These are phyloP conservation scores for Cephalotes varians DNA, from an alignment of 2,888 invertebrate species.

Conservation along the genomic window DNA sequence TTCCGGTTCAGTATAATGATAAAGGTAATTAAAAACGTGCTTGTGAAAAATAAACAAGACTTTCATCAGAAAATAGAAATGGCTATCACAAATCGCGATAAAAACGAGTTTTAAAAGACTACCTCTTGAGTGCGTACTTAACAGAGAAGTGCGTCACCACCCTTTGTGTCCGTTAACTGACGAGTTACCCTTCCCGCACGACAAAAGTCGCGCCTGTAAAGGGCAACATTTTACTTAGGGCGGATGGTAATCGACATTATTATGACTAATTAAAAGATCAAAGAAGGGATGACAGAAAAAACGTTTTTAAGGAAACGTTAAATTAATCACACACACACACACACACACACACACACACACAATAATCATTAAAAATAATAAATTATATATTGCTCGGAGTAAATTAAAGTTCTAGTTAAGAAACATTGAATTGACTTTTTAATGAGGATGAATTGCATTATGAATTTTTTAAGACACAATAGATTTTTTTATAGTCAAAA, in stretches of 20 bases:
- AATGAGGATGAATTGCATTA: neutral
- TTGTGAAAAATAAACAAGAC: conserved; percentile 38
- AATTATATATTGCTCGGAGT: neutral
- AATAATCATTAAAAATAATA: neutral
- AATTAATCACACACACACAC: neutral
- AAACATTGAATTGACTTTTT: conserved; percentile 3
- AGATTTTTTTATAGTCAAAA: neutral
- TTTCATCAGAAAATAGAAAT: conserved; percentile 22
- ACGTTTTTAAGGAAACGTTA: neutral
- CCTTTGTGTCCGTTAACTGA: conserved; percentile 27
- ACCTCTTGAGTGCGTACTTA: conserved; percentile 25
- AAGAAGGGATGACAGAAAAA: neutral
- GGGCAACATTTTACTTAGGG: conserved; percentile 42
- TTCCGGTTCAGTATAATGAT: neutral
- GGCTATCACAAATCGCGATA: conserved; percentile 46
- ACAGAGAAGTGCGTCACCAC: conserved; percentile 37
- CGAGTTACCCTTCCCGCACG: conserved; percentile 36
- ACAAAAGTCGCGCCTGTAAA: conserved; percentile 39
- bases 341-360: too few species aligned
- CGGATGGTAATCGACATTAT: neutral
- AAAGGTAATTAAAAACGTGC: conserved; percentile 45
- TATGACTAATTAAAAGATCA: neutral
- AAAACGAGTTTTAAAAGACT: conserved; percentile 57
- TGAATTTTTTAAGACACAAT: neutral
- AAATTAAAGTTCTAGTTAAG: neutral